Percentiles rank a stretch among this genome's conserved stretches.
Evolutionary conservation across 2,888 invertebrate genomes (phyloP).

Genomic region (Tortricodes alternella): DNA sequence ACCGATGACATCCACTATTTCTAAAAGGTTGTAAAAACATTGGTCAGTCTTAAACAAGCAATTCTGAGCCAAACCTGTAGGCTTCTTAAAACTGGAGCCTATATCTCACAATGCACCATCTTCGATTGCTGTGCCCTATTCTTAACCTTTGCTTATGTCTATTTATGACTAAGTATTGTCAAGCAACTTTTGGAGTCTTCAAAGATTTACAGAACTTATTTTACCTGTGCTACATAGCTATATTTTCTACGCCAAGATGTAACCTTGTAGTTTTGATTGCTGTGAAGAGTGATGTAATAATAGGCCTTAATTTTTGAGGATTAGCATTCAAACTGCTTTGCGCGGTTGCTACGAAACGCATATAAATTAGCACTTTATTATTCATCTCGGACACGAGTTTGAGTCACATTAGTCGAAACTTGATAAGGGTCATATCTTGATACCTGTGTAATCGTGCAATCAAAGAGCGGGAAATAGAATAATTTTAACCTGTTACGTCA

Average conservation of each 20-base stretch:
- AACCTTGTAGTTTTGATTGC: conserved; percentile 30
- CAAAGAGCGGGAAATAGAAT: background rate
- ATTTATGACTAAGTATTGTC: conserved; percentile 48
- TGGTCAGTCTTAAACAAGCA: conserved; percentile 45
- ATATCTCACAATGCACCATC: conserved; percentile 46
- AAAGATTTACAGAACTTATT: conserved; percentile 50
- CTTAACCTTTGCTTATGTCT: conserved; percentile 13
- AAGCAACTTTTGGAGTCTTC: conserved; percentile 36
- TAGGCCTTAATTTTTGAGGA: conserved; percentile 43
- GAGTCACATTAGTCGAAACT: conserved; percentile 18
- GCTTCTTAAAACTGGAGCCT: background rate
- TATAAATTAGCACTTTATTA: conserved; percentile 46
- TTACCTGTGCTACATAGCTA: conserved; percentile 39
- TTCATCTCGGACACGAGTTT: conserved; percentile 39
- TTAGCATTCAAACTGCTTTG: conserved; percentile 49
- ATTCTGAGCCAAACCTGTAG: background rate
- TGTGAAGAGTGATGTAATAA: conserved; percentile 45
- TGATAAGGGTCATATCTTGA: conserved; percentile 7
- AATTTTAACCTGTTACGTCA: too few species aligned
- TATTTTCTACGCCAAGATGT: too few species aligned
- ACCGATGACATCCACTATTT: conserved; percentile 65
- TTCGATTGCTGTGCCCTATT: conserved; percentile 60
- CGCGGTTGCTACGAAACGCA: conserved; percentile 44
- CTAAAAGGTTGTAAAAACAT: conserved; percentile 67
- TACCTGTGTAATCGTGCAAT: background rate